Conservation (phyloP, 2,113 vertebrate species). For the Bubalus kerabau region DNA sequence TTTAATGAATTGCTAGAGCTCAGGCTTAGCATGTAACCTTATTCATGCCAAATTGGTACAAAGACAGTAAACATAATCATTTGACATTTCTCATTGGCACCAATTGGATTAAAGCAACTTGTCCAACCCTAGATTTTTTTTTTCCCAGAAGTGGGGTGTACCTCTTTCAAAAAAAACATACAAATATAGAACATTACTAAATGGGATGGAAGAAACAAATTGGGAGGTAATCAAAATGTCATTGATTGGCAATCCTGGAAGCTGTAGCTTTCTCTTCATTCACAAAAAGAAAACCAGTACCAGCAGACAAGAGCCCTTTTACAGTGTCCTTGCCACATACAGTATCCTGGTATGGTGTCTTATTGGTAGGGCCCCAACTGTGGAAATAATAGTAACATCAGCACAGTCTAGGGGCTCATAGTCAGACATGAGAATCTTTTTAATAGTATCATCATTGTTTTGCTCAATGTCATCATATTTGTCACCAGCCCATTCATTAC, state of each 20-base stretch:
- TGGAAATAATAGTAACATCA: too few relatives aligned
- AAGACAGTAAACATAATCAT: neutral
- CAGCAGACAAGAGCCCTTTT: neutral
- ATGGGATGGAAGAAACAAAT: neutral
- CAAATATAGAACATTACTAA: neutral
- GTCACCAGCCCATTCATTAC: neutral
- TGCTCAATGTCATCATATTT: neutral
- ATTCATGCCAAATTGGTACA: neutral
- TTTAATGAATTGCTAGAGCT: neutral
- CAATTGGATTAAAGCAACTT: neutral
- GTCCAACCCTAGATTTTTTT: neutral
- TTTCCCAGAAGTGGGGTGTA: neutral
- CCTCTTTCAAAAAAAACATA: neutral
- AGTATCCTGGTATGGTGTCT: neutral
- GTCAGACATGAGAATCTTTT: neutral
- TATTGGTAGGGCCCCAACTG: neutral
- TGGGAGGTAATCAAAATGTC: neutral
- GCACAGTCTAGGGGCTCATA: neutral
- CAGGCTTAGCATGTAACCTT: neutral
- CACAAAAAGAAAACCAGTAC: neutral
- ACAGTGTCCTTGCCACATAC: neutral
- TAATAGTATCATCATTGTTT: too few relatives aligned
- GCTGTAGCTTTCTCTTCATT: neutral
- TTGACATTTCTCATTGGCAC: conserved; percentile 33
- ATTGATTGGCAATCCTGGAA: neutral